Evolutionary conservation across 2,113 vertebrate genomes (phyloP).

Genomic region (Cavia porcellus): DNA sequence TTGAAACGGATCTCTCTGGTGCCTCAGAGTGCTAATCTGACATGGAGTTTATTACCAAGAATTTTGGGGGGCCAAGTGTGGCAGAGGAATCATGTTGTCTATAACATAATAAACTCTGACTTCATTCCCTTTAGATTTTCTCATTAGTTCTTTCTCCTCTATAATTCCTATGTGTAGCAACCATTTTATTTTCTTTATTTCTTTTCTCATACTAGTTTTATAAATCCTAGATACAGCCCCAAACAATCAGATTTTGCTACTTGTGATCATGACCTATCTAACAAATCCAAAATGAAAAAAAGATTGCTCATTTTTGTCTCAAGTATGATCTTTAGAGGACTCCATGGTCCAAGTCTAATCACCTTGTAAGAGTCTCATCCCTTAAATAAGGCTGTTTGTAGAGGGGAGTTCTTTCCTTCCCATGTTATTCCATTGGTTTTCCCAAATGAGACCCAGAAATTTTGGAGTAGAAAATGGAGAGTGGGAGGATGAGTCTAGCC

Average conservation of each 20-base stretch:
- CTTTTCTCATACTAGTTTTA: background rate
- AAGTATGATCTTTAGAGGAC: background rate
- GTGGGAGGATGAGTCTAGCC: background rate
- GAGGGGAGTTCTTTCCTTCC: background rate
- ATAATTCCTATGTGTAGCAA: background rate
- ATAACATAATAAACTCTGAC: background rate
- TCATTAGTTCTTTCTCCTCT: background rate
- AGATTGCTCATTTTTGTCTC: background rate
- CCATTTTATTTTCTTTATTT: background rate
- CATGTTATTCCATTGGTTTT: background rate
- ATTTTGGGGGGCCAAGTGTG: background rate
- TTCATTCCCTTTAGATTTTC: background rate
- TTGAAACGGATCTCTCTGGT: background rate
- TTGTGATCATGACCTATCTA: background rate
- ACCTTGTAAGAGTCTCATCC: background rate
- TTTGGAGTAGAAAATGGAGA: background rate
- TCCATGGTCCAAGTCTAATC: background rate
- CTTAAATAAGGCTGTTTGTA: background rate
- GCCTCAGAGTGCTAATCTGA: background rate
- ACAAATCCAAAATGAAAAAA: background rate
- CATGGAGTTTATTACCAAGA: background rate
- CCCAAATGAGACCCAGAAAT: background rate
- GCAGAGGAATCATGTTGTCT: background rate
- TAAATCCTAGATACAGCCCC: background rate
- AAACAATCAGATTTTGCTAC: background rate